Conservation (phyloP, 2,888 invertebrate species). For the Lucinisca nassula region DNA sequence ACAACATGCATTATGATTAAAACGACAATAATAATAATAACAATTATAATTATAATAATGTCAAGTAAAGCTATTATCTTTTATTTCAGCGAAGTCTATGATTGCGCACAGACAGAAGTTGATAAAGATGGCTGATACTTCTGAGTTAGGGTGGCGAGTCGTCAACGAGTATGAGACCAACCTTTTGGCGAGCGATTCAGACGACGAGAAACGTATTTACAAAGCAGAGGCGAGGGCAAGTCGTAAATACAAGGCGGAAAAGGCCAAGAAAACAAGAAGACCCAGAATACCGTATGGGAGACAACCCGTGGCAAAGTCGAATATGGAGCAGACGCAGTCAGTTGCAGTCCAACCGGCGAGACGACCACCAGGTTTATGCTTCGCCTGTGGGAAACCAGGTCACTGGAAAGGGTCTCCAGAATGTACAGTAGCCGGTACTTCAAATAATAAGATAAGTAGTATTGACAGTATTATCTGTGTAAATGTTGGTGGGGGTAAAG, state of each 20-base stretch:
- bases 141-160: not conserved
- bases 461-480: not conserved
- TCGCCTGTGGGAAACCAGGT: not conserved
- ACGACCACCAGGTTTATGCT: not conserved
- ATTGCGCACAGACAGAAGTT: not conserved
- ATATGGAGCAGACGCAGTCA: not conserved
- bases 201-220: not conserved
- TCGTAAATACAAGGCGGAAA: not conserved
- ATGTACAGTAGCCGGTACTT: not conserved
- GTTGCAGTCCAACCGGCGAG: not conserved
- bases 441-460: not conserved
- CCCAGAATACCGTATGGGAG: not conserved
- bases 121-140: not conserved
- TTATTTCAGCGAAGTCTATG: not conserved
- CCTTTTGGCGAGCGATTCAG: constrained; percentile 11
- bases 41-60: no score
- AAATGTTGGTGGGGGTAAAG: not conserved
- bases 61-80: no score
- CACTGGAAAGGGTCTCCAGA: constrained; percentile 11
- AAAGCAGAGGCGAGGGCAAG: not conserved
- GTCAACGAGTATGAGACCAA: not conserved
- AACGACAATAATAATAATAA: no score
- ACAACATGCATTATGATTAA: no score
- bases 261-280: not conserved
- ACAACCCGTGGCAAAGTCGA: not conserved